phyloP scores from a whole-genome alignment of 2,888 invertebrate genomes.

The Rosalia funebris region DNA sequence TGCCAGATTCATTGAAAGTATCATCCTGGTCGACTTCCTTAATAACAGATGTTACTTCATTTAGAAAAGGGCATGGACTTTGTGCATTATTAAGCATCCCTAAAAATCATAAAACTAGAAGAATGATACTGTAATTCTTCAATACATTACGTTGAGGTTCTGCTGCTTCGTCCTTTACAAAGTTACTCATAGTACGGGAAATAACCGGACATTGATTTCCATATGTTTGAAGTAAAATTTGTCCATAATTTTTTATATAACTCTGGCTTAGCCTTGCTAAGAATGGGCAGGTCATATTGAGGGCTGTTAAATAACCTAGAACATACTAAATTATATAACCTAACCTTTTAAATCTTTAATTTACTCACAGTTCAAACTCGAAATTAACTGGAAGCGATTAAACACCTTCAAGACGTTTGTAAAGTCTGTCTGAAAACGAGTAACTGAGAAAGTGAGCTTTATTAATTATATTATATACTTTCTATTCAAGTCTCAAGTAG shows the following conservation, averaged over 20 bases:
- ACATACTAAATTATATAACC: slow-evolving; percentile 26
- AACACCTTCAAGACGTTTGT: background rate
- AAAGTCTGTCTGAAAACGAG: background rate
- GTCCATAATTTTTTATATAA: slow-evolving; percentile 85
- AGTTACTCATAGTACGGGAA: slow-evolving; percentile 66
- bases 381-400: background rate
- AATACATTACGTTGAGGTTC: slow-evolving; percentile 41
- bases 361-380: background rate
- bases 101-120: slow-evolving; percentile 14
- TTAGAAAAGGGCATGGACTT: slow-evolving; percentile 70
- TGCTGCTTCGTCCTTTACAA: slow-evolving; percentile 37
- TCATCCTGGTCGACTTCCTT: slow-evolving; percentile 75
- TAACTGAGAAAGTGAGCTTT: slow-evolving; percentile 18
- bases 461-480: slow-evolving; percentile 12
- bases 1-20: slow-evolving; percentile 54
- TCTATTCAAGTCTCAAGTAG: slow-evolving; percentile 19
- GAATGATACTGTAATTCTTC: background rate
- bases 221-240: slow-evolving; percentile 80
- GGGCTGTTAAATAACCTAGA: slow-evolving; percentile 11
- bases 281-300: slow-evolving; percentile 89
- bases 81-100: slow-evolving; percentile 33
- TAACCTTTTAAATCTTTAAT: background rate
- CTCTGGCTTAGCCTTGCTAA: slow-evolving; percentile 80
- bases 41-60: slow-evolving; percentile 66
- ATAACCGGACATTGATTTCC: slow-evolving; percentile 84